phyloP scores from a whole-genome alignment of 2,113 vertebrate genomes.

The Amblyornis subalaris region DNA sequence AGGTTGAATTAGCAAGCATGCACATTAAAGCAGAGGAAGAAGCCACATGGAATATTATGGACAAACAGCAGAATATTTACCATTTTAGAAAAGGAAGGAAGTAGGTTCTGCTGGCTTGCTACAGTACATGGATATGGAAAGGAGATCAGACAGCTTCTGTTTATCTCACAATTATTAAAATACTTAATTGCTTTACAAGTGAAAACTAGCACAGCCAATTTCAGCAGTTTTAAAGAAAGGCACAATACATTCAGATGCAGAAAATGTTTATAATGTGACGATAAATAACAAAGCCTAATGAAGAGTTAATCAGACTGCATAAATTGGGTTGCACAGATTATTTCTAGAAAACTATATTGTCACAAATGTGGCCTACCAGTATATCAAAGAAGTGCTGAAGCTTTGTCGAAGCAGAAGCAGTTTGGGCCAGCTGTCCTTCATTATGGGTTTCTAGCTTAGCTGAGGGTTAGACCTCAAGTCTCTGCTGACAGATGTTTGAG shows the following conservation, averaged over 20 bases:
- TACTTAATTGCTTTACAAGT: not conserved
- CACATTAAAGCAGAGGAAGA: not conserved
- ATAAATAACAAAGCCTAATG: not conserved
- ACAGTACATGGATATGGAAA: not conserved
- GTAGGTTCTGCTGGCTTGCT: not conserved
- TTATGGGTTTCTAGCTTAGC: not conserved
- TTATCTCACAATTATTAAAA: not conserved
- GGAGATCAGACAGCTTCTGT: not conserved
- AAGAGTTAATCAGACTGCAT: not conserved
- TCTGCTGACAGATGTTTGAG: constrained; percentile 37
- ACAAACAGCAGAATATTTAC: not conserved
- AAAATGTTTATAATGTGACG: not conserved
- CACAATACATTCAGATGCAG: fast-evolving
- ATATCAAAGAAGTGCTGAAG: constrained; percentile 11
- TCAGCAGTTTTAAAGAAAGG: not conserved
- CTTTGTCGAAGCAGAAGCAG: not conserved
- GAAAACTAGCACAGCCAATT: not conserved
- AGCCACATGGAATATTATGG: not conserved
- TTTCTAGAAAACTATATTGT: not conserved
- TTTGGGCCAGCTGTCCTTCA: constrained; percentile 29
- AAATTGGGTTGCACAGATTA: not conserved
- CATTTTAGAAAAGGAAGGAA: not conserved
- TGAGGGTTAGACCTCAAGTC: not conserved
- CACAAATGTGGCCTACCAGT: not conserved
- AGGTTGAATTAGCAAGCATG: not conserved